phyloP scores from a whole-genome alignment of 2,113 vertebrate genomes.

The Gnathonemus longibarbis region DNA sequence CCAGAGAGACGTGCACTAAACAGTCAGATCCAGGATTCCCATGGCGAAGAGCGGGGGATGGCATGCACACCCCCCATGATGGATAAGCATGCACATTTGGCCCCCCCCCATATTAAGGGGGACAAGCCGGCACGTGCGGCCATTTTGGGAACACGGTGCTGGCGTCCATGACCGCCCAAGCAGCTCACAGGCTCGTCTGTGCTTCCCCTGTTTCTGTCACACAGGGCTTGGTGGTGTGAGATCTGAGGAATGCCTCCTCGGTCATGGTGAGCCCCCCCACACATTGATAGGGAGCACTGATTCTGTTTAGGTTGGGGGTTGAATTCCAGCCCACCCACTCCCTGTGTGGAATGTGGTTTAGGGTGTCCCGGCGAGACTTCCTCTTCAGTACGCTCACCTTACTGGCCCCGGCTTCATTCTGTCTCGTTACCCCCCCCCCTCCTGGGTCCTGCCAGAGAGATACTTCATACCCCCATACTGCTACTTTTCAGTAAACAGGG shows the following conservation, averaged over 20 bases:
- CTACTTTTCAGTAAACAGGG: neutral
- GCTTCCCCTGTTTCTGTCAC: neutral
- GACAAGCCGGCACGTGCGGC: neutral
- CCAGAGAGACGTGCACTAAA: neutral
- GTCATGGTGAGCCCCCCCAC: neutral
- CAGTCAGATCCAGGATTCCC: neutral
- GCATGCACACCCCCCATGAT: neutral
- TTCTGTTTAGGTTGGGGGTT: slow-evolving; percentile 23
- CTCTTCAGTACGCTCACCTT: slow-evolving; percentile 60
- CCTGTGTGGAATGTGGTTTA: slow-evolving; percentile 51
- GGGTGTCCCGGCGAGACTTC: slow-evolving; percentile 55
- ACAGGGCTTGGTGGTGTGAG: neutral
- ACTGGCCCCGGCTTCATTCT: slow-evolving; percentile 61
- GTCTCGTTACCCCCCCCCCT: slow-evolving; percentile 53
- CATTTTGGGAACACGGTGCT: neutral
- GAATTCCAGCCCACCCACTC: slow-evolving; percentile 30
- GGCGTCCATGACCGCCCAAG: neutral
- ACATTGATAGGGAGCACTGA: slow-evolving; percentile 7
- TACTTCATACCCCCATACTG: slow-evolving; percentile 33
- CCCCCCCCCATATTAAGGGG: neutral
- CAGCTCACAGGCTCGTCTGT: neutral
- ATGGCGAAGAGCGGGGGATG: neutral
- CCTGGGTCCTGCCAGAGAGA: slow-evolving; percentile 31
- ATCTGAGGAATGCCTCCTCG: neutral
- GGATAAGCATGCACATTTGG: neutral